Base-by-base conservation (phyloP, 2,888 invertebrate species). In the Oscheius sp. region DNA sequence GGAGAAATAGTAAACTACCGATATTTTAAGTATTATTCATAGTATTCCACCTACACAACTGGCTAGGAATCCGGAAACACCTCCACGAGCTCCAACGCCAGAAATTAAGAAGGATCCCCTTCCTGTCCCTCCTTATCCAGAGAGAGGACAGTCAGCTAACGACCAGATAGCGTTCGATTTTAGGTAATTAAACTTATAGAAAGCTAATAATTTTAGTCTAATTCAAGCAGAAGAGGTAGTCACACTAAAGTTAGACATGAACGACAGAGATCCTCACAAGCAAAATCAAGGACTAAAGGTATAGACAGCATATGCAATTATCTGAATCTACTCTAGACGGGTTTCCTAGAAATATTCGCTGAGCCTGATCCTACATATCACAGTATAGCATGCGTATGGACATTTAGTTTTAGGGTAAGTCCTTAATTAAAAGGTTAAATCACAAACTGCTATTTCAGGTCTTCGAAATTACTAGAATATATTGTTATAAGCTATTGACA, bases 341-440 rank as follows among this genome's bases (percentile, higher is more conserved):
- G 41, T 0, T 78, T 75, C 59, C 59, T 71, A 49, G 71, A 75
- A 64, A 67, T 75, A 5, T 75, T 75, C 44, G 68, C 72, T 5
- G 78, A 78, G 33, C 78, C 75, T 9, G 68, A 66, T 47, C 68
- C 70, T 2, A 68, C 74, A 17, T 72, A 73, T 33, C 73, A 73
- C 65, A 73, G 73, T 56, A 67, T 78, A 20, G 75, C 73, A 17
- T 78, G 74, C 61, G 75, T 78, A 12, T 75, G 75, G 75, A 71
- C 71, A 0, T 33, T 70, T 44, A 73, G 73, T 22, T 72, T 70
- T 50, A 70, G 70, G 50, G 77, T 76, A 30, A 36, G 20, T n/a
- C 9, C n/a, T n/a, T n/a, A n/a, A n/a, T n/a, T 22, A n/a, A 1
- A n/a, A 24, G 41, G 24, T 41, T 8, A 22, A 1, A 44, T 14